A percentile compares a stretch with the other conserved stretches of the same genome.
Evolutionary conservation across 2,113 vertebrate genomes (phyloP).

Genomic region (Onychostoma macrolepis): DNA sequence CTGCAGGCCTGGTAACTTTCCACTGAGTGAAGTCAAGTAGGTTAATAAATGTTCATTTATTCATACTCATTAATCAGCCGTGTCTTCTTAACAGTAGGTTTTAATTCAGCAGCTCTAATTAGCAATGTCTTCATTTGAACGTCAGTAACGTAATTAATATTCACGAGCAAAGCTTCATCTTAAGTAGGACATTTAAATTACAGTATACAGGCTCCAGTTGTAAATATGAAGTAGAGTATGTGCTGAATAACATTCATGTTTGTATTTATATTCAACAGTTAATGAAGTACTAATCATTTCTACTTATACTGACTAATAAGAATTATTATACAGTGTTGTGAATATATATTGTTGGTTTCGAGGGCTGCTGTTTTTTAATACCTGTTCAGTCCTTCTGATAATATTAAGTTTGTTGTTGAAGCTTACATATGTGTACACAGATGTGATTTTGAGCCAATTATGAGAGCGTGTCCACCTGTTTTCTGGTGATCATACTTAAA

Average conservation of each 20-base stretch:
- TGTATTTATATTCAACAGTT: no score
- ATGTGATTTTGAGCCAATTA: no score
- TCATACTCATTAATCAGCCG: not conserved
- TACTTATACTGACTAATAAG: not conserved
- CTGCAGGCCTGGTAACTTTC: not conserved
- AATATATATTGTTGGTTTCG: not conserved
- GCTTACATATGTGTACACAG: not conserved
- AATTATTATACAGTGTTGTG: not conserved
- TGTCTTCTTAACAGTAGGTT: not conserved
- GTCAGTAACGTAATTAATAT: not conserved
- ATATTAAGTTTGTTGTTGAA: no score
- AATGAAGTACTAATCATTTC: no score
- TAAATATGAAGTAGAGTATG: no score
- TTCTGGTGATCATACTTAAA: not conserved
- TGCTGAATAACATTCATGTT: no score
- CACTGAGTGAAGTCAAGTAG: not conserved
- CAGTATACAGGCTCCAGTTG: not conserved
- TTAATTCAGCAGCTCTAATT: not conserved
- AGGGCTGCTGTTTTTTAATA: not conserved
- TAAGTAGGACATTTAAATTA: not conserved
- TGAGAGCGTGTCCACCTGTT: no score
- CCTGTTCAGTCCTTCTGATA: no score
- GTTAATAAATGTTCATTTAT: not conserved
- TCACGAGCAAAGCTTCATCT: not conserved
- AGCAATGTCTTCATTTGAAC: not conserved